A percentile compares a stretch with the other conserved stretches of the same genome.
Evolutionary conservation across 2,888 invertebrate species (phyloP).

Genomic region (Acleris literana): DNA sequence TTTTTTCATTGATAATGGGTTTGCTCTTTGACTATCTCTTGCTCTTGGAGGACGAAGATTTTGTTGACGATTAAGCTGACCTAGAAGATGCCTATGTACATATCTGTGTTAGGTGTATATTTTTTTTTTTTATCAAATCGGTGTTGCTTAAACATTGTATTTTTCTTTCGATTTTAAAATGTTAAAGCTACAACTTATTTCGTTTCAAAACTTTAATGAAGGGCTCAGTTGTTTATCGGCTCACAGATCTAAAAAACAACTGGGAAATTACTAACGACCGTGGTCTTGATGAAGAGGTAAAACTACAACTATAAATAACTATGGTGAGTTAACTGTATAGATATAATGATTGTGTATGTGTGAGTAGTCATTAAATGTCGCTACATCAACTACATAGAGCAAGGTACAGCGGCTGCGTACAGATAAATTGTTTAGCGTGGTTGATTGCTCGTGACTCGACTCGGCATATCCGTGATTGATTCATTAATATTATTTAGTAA

Average conservation of each 20-base stretch:
- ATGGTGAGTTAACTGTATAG: slow-evolving; percentile 13
- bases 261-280: neutral
- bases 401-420: slow-evolving; percentile 51
- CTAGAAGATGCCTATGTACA: too few species aligned
- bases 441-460: slow-evolving; percentile 15
- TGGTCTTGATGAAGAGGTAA: slow-evolving; percentile 5
- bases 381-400: slow-evolving; percentile 49
- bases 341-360: slow-evolving; percentile 23
- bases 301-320: slow-evolving; percentile 8
- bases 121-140: neutral
- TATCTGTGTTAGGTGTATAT: too few species aligned
- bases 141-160: neutral
- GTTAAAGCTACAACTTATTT: neutral
- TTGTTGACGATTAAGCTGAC: too few species aligned
- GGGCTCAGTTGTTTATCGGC: too few species aligned
- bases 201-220: too few species aligned
- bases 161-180: neutral
- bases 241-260: too few species aligned
- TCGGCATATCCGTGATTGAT: slow-evolving; percentile 11
- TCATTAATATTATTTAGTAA: neutral
- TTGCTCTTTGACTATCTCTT: too few species aligned
- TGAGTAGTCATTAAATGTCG: slow-evolving; percentile 42
- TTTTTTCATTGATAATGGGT: too few species aligned
- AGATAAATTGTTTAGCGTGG: slow-evolving; percentile 29
- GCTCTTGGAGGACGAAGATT: too few species aligned